These are phyloP conservation scores for Drosophila neoperkinsi DNA, from an alignment of 2,888 invertebrate species.

Conservation along the genomic window DNA sequence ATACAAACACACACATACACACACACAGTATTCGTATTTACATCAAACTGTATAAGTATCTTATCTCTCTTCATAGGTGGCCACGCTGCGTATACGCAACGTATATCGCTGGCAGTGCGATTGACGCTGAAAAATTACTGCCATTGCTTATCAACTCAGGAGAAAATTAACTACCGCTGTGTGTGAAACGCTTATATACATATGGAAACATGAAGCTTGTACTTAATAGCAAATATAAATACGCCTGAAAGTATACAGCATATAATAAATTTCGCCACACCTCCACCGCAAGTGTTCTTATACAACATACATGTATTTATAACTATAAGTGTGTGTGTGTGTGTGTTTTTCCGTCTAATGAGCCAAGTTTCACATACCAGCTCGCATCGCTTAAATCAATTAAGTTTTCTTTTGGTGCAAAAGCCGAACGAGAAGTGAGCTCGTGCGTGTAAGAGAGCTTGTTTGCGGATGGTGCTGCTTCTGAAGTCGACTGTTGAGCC, in stretches of 20 bases:
- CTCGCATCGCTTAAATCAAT: constrained; percentile 65
- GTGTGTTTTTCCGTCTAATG: constrained; percentile 32
- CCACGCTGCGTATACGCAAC: constrained; percentile 39
- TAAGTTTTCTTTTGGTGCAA: constrained; percentile 47
- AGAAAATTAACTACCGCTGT: constrained; percentile 40
- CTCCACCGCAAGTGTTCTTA: constrained; percentile 18
- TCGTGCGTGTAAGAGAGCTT: constrained; percentile 63
- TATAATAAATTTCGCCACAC: constrained; percentile 48
- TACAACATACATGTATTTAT: neutral
- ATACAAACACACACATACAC: neutral
- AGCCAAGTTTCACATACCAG: constrained; percentile 42
- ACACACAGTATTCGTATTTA: neutral
- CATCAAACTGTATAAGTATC: constrained; percentile 5
- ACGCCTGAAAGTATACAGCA: constrained; percentile 43
- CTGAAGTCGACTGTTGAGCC: constrained; percentile 2
- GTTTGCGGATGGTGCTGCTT: constrained; percentile 18
- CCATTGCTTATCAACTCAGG: constrained; percentile 28
- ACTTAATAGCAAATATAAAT: constrained; percentile 20
- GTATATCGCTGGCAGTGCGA: constrained; percentile 14
- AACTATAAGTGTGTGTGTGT: neutral
- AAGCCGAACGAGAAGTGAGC: constrained; percentile 40
- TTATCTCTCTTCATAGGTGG: constrained; percentile 5
- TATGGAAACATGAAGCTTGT: constrained; percentile 17
- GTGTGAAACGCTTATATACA: constrained; percentile 1
- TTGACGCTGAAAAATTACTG: constrained; percentile 48